A percentile compares a stretch with the other conserved stretches of the same genome.
phyloP scores from a whole-genome alignment of 2,113 vertebrate genomes.

The Stictonetta naevosa region DNA sequence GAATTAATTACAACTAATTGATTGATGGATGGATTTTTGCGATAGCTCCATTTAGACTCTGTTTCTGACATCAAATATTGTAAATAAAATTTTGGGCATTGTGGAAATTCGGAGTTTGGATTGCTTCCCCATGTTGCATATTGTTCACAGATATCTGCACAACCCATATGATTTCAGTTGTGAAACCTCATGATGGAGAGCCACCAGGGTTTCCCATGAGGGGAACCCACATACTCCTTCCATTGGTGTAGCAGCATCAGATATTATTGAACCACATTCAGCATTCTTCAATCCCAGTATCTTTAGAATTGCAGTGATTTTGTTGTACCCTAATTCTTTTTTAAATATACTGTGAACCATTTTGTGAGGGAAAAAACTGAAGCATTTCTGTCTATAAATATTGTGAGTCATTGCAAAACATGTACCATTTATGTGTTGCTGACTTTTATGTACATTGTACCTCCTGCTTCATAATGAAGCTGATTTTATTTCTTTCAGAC shows the following conservation, averaged over 20 bases:
- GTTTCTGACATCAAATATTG: neutral
- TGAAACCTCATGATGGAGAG: neutral
- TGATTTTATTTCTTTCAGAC: neutral
- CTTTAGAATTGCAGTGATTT: neutral
- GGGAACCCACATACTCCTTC: neutral
- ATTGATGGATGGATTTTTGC: neutral
- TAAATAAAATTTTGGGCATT: neutral
- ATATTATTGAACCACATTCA: neutral
- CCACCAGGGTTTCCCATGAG: fast-evolving
- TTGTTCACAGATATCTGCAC: neutral
- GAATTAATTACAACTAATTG: neutral
- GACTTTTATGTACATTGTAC: neutral
- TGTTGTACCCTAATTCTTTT: neutral
- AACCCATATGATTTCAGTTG: neutral
- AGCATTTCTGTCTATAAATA: neutral
- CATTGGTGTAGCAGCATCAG: neutral
- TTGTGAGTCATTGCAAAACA: neutral
- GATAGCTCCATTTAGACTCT: neutral
- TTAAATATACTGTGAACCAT: neutral
- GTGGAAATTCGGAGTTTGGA: neutral
- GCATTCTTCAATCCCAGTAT: neutral
- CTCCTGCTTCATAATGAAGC: neutral
- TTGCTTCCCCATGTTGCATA: neutral
- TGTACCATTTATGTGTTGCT: neutral
- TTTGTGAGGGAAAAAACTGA: neutral